A percentile compares a stretch with the other conserved stretches of the same genome.
Evolutionary conservation across 2,113 vertebrate species (phyloP).

Genomic region (Leptodactylus fuscus): DNA sequence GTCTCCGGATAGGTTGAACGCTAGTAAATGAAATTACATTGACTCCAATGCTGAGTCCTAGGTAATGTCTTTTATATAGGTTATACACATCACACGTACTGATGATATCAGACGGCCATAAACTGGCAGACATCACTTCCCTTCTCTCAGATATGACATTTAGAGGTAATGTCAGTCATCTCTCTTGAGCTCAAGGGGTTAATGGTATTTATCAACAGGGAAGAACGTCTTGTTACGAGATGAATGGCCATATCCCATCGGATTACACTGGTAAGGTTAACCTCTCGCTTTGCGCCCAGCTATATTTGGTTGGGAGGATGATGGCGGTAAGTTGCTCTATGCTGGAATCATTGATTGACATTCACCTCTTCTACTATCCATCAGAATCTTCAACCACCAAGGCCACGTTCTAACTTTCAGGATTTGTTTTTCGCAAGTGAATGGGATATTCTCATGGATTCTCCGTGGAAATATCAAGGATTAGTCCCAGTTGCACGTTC

Average conservation of each 20-base stretch:
- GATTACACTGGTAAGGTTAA: background rate
- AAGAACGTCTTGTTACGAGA: no score
- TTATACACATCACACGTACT: background rate
- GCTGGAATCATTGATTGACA: background rate
- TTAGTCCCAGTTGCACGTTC: no score
- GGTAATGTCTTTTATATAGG: background rate
- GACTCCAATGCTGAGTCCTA: background rate
- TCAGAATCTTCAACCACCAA: background rate
- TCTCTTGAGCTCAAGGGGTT: background rate
- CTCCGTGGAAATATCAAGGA: no score
- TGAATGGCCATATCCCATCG: background rate
- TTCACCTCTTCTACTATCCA: background rate
- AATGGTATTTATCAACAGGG: background rate
- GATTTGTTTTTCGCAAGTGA: accelerated
- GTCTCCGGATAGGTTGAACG: background rate
- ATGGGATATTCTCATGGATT: no score
- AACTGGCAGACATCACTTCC: background rate
- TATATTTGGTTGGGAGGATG: background rate
- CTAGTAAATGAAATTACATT: background rate
- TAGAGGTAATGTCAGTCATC: background rate
- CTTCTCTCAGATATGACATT: background rate
- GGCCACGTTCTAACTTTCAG: no score
- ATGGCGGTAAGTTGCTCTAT: background rate
- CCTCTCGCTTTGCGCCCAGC: background rate
- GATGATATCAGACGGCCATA: background rate